Conservation (phyloP, 2,888 invertebrate genomes). For the Epirrhoe alternata region DNA sequence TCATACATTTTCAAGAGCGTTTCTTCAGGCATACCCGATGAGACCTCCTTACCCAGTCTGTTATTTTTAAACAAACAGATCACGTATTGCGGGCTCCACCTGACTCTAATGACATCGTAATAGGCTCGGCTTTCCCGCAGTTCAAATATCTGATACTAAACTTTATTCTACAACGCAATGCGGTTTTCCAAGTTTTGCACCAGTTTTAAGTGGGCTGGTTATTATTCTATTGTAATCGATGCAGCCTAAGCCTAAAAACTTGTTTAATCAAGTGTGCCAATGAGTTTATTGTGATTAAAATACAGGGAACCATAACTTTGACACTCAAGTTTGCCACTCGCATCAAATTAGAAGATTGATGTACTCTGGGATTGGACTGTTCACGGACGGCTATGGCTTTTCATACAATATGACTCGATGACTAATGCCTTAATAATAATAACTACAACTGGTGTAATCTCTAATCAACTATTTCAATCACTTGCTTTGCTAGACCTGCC, state of each 20-base stretch:
- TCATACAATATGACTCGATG: too few species aligned
- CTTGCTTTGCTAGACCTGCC: too few species aligned
- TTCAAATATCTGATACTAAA: slow-evolving; percentile 21
- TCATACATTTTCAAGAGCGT: too few species aligned
- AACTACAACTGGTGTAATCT: too few species aligned
- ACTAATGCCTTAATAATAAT: too few species aligned
- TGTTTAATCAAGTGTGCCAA: not conserved
- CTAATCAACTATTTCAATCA: too few species aligned
- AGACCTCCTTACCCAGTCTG: not conserved
- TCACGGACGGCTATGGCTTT: too few species aligned
- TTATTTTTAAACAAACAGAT: slow-evolving; percentile 15
- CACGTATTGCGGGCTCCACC: slow-evolving; percentile 29
- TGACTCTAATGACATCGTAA: slow-evolving; percentile 34
- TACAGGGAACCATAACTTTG: too few species aligned
- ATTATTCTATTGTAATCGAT: not conserved
- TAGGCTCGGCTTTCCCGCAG: slow-evolving; percentile 27
- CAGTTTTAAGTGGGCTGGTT: not conserved
- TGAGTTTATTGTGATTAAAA: too few species aligned
- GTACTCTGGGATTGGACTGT: too few species aligned
- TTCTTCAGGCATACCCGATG: not conserved
- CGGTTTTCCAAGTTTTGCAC: slow-evolving; percentile 13
- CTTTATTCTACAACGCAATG: slow-evolving; percentile 15
- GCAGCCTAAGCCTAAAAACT: not conserved
- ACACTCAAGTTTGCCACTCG: too few species aligned
- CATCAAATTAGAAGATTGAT: too few species aligned